phyloP scores from a whole-genome alignment of 2,888 invertebrate genomes.

The Dromius quadrimaculatus region DNA sequence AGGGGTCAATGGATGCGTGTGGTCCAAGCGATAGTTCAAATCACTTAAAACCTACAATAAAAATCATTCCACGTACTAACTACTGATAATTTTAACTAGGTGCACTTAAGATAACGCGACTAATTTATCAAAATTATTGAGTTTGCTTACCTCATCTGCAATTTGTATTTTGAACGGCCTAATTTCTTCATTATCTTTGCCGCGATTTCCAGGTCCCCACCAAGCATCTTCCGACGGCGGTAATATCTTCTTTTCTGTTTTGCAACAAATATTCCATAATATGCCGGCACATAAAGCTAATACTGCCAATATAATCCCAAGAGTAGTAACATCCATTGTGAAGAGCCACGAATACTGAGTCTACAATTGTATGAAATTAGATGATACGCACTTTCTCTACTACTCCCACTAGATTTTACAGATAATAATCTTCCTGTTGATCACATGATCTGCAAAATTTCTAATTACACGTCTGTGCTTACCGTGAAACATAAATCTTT shows the following conservation, averaged over 20 bases:
- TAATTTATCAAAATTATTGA: neutral
- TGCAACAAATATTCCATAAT: neutral
- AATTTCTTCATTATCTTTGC: conserved; percentile 69
- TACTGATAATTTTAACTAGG: neutral
- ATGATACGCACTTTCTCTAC: too few species aligned
- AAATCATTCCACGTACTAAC: neutral
- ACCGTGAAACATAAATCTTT: too few species aligned
- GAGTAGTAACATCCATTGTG: conserved; percentile 6
- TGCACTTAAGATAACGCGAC: conserved; percentile 1
- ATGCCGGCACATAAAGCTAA: neutral
- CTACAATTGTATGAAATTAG: too few species aligned
- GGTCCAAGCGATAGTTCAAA: conserved; percentile 70
- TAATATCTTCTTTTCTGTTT: neutral
- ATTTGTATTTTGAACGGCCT: conserved; percentile 73
- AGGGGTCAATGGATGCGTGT: conserved; percentile 60
- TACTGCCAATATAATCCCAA: neutral
- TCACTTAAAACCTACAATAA: conserved; percentile 67
- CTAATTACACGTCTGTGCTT: too few species aligned
- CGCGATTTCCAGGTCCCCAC: conserved; percentile 74
- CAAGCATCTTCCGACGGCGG: conserved; percentile 63
- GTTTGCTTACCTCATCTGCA: conserved; percentile 69
- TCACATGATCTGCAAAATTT: too few species aligned
- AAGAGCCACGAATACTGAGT: too few species aligned
- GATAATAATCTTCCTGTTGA: too few species aligned
- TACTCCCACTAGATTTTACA: too few species aligned